Evolutionary conservation across 2,888 invertebrate species (phyloP).

Genomic region (Acanthosoma haemorrhoidale): DNA sequence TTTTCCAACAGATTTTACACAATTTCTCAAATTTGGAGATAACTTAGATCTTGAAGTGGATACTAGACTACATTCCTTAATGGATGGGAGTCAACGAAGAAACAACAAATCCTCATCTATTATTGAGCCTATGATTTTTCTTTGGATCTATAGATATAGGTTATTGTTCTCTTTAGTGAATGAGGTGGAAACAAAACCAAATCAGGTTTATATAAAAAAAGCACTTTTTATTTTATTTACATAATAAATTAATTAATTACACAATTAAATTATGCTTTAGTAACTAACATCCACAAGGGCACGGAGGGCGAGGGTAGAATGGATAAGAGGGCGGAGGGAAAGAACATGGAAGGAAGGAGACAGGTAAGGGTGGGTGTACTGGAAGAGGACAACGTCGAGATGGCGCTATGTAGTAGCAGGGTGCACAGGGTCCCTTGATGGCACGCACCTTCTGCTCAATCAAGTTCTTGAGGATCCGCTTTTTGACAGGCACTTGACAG

Average conservation of each 20-base stretch:
- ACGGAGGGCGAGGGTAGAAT: not conserved
- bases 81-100: no score
- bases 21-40: no score
- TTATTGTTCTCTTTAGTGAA: no score
- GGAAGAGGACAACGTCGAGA: not conserved
- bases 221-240: not conserved
- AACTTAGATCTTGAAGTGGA: no score
- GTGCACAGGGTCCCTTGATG: constrained; percentile 30
- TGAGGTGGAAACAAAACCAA: no score
- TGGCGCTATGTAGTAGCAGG: not conserved
- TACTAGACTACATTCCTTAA: no score
- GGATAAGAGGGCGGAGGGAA: not conserved
- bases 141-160: no score
- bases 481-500: constrained; percentile 29
- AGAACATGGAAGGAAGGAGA: not conserved
- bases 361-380: not conserved
- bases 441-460: constrained; percentile 25
- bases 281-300: not conserved
- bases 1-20: no score
- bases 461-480: constrained; percentile 19
- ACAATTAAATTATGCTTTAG: not conserved
- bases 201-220: not conserved
- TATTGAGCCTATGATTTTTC: no score
- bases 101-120: no score
- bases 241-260: not conserved